A percentile compares a stretch with the other conserved stretches of the same genome.
Evolutionary conservation across 2,797 vertebrate genomes (phyloP).

Genomic region (Paguma larvata): DNA sequence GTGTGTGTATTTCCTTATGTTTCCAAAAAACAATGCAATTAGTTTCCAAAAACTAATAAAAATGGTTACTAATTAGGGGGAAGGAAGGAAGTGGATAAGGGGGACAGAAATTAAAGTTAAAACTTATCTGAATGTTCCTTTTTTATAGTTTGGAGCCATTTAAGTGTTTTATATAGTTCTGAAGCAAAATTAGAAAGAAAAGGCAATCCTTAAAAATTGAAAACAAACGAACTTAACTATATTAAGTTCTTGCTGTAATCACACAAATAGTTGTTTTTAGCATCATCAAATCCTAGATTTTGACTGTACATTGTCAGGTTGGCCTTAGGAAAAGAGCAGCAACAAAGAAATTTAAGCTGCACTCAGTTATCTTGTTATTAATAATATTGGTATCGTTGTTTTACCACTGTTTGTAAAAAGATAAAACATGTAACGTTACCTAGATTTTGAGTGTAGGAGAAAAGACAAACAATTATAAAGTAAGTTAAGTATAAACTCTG

Average conservation of each 20-base stretch:
- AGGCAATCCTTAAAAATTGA: slow-evolving; percentile 37
- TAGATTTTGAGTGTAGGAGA: not conserved
- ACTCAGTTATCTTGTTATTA: slow-evolving; percentile 18
- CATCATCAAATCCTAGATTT: slow-evolving; percentile 9
- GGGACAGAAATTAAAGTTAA: not conserved
- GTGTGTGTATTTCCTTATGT: slow-evolving; percentile 29
- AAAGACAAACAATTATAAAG: not conserved
- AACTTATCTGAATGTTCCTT: not conserved
- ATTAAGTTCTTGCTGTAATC: not conserved
- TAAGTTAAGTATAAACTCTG: not conserved
- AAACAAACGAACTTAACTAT: not conserved
- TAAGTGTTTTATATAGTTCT: slow-evolving; percentile 21
- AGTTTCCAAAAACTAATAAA: not conserved
- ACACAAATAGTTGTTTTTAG: not conserved
- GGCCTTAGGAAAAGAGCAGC: not conserved
- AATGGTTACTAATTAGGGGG: slow-evolving; percentile 5
- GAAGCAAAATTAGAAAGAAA: slow-evolving; percentile 37
- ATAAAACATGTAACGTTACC: not conserved
- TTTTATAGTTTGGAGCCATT: slow-evolving; percentile 5
- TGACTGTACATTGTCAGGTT: not conserved
- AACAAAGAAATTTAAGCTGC: slow-evolving; percentile 7
- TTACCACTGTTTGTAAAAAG: slow-evolving; percentile 18
- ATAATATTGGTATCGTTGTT: not conserved
- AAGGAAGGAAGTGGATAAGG: not conserved
- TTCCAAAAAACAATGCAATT: not conserved